Base-by-base conservation (phyloP, 92 coral and sea anemone species). In the Porites evermanni region DNA sequence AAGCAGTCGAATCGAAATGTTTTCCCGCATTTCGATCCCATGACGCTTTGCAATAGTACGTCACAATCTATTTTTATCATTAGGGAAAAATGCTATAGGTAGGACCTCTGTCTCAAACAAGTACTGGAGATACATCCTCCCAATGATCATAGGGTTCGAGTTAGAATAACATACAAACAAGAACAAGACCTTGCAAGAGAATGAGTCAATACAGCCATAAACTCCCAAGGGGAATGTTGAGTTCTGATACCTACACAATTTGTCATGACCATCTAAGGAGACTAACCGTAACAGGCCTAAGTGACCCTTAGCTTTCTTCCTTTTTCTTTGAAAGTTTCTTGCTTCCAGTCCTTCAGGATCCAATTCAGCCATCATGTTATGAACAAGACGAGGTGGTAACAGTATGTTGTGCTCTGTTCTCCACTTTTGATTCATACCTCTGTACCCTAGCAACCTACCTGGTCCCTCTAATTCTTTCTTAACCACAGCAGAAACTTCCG, bases 191-290 rank as follows among this genome's bases (percentile, higher is more conserved):
- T 53, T 53, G 64, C 90, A 70, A n/a, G 89, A 79, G 70, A 86
- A 90, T 21, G 92, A 88, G 78, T 91, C 89, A 51, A 88, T 59
- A 81, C 90, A 91, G 59, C 94, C 92, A 56, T 88, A 88, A 32
- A 91, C 70, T n/a, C 92, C 58, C 58, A 53, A 1, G 9, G 58
- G 58, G 12, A 53, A 53, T 53, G 58, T 53, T 24, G 70, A 89
- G 76, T 89, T 92, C 81, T 92, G 95, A 75, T 92, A 92, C 13
- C 91, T 93, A 77, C 91, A 87, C 20, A 91, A 74, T 83, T 87
- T 83, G 79, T 86, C 88, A 47, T 89, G 92, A 51, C 91, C 90
- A 32, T 89, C 90, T 52, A 89, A 86, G 6, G 91, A 86, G 53
- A 80, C 89, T 12, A 91, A 77, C 91, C 91, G 82, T 70, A 88